Evolutionary conservation across 2,888 invertebrate species (phyloP).

Genomic region (Cantharis rufa): DNA sequence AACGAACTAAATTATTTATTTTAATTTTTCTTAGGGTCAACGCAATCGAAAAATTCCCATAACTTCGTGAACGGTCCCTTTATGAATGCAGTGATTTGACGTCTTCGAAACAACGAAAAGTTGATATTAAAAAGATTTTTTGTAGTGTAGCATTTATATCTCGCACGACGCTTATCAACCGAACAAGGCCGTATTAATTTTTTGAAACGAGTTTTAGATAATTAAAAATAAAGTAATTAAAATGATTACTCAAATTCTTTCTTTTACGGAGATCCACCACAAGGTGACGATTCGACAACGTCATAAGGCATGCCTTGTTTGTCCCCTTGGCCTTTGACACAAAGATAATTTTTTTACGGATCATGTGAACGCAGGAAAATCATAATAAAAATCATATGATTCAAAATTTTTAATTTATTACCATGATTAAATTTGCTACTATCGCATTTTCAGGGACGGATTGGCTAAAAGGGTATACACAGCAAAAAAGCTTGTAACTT

Average conservation of each 20-base stretch:
- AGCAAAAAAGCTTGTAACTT: not conserved
- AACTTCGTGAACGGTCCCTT: not conserved
- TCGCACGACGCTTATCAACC: not conserved
- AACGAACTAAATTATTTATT: not conserved
- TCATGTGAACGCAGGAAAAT: conserved; percentile 3
- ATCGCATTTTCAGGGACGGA: not conserved
- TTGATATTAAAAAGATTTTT: not conserved
- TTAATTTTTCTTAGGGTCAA: not conserved
- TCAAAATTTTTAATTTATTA: not conserved
- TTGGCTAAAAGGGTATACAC: not conserved
- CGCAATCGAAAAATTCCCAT: not conserved
- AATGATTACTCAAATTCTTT: not conserved
- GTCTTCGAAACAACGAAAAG: not conserved
- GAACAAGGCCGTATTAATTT: conserved; percentile 13
- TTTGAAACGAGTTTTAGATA: not conserved
- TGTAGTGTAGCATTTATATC: not conserved
- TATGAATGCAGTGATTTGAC: not conserved
- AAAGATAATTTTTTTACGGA: conserved; percentile 19
- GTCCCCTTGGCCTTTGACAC: conserved; percentile 31
- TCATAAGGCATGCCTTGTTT: conserved; percentile 32
- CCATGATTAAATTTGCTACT: not conserved
- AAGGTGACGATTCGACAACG: conserved; percentile 23
- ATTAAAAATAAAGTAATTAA: not conserved
- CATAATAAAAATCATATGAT: not conserved
- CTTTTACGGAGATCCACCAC: conserved; percentile 10